phyloP scores from a whole-genome alignment of 2,113 vertebrate genomes.

The Callopanchax toddi region DNA sequence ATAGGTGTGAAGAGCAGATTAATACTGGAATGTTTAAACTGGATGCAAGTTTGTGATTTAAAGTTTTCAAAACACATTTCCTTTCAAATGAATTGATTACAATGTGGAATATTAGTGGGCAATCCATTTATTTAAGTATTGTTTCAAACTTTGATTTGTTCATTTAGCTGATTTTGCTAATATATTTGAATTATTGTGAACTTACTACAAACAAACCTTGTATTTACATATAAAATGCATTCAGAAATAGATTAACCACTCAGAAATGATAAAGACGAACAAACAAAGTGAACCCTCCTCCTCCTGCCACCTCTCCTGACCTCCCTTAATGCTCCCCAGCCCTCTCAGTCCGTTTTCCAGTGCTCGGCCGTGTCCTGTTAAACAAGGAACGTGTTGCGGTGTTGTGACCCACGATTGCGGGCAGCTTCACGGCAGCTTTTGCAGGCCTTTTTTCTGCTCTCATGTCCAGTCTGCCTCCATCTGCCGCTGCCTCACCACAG shows the following conservation, averaged over 20 bases:
- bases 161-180: too few relatives aligned
- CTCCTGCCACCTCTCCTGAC: slow-evolving; percentile 39
- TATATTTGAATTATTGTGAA: too few relatives aligned
- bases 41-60: too few relatives aligned
- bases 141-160: too few relatives aligned
- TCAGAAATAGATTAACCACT: background rate
- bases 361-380: slow-evolving; percentile 81
- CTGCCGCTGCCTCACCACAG: slow-evolving; percentile 85
- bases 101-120: too few relatives aligned
- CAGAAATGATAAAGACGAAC: slow-evolving; percentile 2
- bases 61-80: too few relatives aligned
- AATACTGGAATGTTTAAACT: too few relatives aligned
- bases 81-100: too few relatives aligned
- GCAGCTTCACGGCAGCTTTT: slow-evolving; percentile 90
- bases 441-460: slow-evolving; percentile 80
- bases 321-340: slow-evolving; percentile 70
- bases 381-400: slow-evolving; percentile 82
- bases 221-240: background rate
- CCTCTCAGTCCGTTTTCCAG: slow-evolving; percentile 71
- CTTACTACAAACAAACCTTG: too few relatives aligned
- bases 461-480: slow-evolving; percentile 89
- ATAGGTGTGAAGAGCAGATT: too few relatives aligned
- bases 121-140: too few relatives aligned
- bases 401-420: slow-evolving; percentile 89
- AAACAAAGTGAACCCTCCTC: background rate